Conservation (phyloP, 2,113 vertebrate species). For the Macroglossus sobrinus region DNA sequence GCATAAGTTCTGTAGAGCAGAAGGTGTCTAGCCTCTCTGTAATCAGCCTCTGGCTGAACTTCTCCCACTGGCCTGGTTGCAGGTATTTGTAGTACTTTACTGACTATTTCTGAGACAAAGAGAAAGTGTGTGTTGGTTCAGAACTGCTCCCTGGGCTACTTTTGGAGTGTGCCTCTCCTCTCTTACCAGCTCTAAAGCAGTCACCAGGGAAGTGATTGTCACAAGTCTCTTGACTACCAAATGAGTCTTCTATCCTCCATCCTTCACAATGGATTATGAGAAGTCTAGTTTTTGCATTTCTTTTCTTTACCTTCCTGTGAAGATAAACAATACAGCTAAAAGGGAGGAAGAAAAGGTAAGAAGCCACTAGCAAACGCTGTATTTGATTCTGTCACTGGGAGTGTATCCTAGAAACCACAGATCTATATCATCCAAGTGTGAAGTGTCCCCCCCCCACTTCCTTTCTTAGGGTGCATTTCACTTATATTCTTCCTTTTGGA, state of each 20-base stretch:
- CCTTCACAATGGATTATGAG: background rate
- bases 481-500: background rate
- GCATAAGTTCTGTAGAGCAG: background rate
- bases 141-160: background rate
- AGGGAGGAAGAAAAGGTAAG: background rate
- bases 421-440: background rate
- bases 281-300: background rate
- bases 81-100: background rate
- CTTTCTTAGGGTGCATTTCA: background rate
- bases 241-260: background rate
- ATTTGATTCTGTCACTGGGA: background rate
- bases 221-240: background rate
- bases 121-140: background rate
- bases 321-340: background rate
- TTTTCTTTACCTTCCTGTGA: background rate
- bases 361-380: background rate
- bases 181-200: background rate
- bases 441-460: background rate
- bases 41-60: background rate
- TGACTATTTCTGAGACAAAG: conserved; percentile 36
- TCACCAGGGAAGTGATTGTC: background rate
- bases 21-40: background rate
- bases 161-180: background rate
- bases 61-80: background rate
- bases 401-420: conserved; percentile 30